Conservation (phyloP, 2,888 invertebrate genomes). For the Galerucella pusilla region DNA sequence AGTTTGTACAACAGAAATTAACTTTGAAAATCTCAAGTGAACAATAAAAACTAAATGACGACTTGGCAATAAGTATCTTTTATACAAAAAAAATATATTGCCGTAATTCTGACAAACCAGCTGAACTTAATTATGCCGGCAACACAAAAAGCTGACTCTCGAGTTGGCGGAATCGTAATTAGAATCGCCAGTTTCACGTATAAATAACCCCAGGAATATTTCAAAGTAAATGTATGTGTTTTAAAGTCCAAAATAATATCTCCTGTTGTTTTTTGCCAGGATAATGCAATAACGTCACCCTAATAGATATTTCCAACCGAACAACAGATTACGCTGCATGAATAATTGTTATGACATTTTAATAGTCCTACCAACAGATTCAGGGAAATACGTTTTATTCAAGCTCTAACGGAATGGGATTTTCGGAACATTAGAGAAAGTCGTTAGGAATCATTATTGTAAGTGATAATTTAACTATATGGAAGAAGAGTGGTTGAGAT, state of each 20-base stretch:
- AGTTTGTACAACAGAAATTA: too few relatives aligned
- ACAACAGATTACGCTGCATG: conserved; percentile 9
- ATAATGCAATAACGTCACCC: neutral
- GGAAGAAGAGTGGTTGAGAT: too few relatives aligned
- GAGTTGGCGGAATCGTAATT: neutral
- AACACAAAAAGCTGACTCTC: neutral
- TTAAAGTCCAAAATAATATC: conserved; percentile 31
- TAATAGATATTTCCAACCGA: conserved; percentile 4
- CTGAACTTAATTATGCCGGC: neutral
- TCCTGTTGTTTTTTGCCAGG: conserved; percentile 15
- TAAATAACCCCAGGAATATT: conserved; percentile 21
- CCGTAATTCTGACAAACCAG: neutral
- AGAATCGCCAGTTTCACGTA: neutral
- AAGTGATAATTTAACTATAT: too few relatives aligned
- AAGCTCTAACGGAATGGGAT: too few relatives aligned
- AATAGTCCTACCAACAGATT: neutral
- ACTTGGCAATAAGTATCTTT: too few relatives aligned
- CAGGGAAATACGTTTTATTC: too few relatives aligned
- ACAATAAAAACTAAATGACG: too few relatives aligned
- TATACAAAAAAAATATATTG: neutral
- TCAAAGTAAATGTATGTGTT: conserved; percentile 29
- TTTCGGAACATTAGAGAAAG: too few relatives aligned
- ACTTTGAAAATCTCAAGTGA: too few relatives aligned
- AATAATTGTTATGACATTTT: conserved; percentile 7
- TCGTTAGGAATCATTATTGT: too few relatives aligned